Percentiles rank a stretch among this genome's conserved stretches.
Evolutionary conservation across 2,797 vertebrate genomes (phyloP).

Genomic region (Chrosomus eos): DNA sequence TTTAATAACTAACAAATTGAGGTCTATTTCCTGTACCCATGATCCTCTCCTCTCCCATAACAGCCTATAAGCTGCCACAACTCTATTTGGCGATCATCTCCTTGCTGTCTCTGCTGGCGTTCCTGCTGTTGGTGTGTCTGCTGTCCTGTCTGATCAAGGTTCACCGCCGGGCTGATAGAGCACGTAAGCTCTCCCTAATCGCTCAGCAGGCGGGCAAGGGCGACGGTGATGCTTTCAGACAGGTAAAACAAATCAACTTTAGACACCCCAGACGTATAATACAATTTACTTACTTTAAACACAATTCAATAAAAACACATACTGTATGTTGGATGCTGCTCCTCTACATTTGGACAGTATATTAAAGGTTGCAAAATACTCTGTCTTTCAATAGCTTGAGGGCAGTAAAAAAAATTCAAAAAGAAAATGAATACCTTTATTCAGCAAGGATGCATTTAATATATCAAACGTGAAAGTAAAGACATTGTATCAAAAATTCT

Average conservation of each 20-base stretch:
- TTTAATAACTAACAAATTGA: not conserved
- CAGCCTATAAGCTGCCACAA: constrained; percentile 72
- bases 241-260: constrained; percentile 66
- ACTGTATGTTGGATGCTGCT: not conserved
- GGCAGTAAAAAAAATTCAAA: not conserved
- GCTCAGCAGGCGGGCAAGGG: constrained; percentile 75
- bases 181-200: constrained; percentile 70
- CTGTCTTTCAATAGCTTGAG: not conserved
- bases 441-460: not conserved
- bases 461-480: not conserved
- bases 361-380: not conserved
- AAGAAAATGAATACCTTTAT: not conserved
- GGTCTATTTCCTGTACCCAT: not conserved
- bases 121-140: constrained; percentile 77
- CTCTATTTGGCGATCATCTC: constrained; percentile 72
- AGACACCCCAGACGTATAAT: not conserved
- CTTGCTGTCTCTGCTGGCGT: constrained; percentile 72
- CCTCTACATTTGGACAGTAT: not conserved
- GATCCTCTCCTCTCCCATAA: constrained; percentile 17
- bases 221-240: constrained; percentile 77
- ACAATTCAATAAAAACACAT: not conserved
- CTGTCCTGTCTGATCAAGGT: constrained; percentile 76
- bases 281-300: not conserved
- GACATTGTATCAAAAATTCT: not conserved
- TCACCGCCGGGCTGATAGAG: constrained; percentile 74